phyloP scores from a whole-genome alignment of 2,888 invertebrate genomes.

The Hesperia comma region DNA sequence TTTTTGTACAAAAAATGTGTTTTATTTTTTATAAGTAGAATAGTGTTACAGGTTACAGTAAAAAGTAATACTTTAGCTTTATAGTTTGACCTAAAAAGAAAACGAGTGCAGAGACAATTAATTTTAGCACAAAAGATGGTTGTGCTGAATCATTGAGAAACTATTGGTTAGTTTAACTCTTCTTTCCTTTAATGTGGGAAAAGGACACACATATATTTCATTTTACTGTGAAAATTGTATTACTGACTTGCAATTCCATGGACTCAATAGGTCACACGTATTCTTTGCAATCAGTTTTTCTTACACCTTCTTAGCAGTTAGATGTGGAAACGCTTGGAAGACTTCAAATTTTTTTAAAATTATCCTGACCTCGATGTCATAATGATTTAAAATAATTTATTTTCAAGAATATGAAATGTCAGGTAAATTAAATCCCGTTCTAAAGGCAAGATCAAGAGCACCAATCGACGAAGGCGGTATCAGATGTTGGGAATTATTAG shows the following conservation, averaged over 20 bases:
- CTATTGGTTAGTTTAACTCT: constrained; percentile 11
- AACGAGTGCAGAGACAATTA: background rate
- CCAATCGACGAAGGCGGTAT: constrained; percentile 64
- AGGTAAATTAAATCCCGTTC: constrained; percentile 51
- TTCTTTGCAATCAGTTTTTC: constrained; percentile 23
- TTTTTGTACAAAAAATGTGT: no score
- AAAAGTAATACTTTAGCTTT: background rate
- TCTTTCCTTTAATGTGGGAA: background rate
- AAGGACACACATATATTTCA: background rate
- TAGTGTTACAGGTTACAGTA: background rate
- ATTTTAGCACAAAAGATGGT: constrained; percentile 2
- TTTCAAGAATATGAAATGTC: constrained; percentile 47
- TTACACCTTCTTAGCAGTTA: constrained; percentile 9
- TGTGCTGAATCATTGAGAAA: constrained; percentile 24
- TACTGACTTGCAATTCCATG: constrained; percentile 36
- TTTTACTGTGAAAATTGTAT: constrained; percentile 31
- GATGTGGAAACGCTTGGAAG: constrained; percentile 3
- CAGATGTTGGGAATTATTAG: constrained; percentile 67
- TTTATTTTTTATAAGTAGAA: no score
- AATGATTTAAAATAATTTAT: background rate
- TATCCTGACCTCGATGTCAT: no score
- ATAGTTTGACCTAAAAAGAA: constrained; percentile 1
- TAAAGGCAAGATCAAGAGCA: constrained; percentile 68
- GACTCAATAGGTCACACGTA: constrained; percentile 31
- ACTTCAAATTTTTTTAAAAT: background rate